Evolutionary conservation across 2,113 vertebrate species (phyloP), one percentile per base, ranked within the genome.

Genomic region (Sialia sialis): DNA sequence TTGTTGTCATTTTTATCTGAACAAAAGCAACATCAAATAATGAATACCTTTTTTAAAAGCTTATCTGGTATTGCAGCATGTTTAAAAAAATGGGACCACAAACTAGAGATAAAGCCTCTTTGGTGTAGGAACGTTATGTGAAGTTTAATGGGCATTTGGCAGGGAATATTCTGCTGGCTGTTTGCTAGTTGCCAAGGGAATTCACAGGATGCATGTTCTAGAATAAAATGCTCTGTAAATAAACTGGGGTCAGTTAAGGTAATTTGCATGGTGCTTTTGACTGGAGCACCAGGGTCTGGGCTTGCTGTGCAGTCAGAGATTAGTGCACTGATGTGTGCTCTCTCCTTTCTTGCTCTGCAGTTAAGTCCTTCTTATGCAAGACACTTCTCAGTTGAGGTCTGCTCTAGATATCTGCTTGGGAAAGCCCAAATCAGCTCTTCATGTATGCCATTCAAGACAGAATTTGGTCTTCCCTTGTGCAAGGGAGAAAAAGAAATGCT

Each of bases 101-200:
- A 90, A 86, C 64, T 85, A 88, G 43, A 91, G 82, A 96, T 92
- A 96, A 95, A 95, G 73, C 67, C 60, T 91, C 63, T 95, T 95
- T 95, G 91, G 90, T 93, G 51, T 59, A 52, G 43, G 55, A 91
- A 81, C 25, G 16, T 85, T 95, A 29, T 93, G 82, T 93, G 94
- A 97, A 96, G 93, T 96, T 95, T 95, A 95, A 97, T 95, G 82
- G 94, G 79, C 73, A 85, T 88, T 94, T 95, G 95, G 93, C 75
- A 88, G 75, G 67, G 82, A 91, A 91, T 93, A 90, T 93, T 97
- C 95, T 95, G 55, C 90, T 3, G 59, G 55, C 75, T 91, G 75
- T 87, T 94, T 90, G 89, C 78, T 93, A 54, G 91, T 91, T 95
- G 94, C 95, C 85, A 93, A 74, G 93, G 91, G 90, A 56, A 95